Base-by-base conservation (phyloP, 2,797 vertebrate genomes). In the Mergus octosetaceus region DNA sequence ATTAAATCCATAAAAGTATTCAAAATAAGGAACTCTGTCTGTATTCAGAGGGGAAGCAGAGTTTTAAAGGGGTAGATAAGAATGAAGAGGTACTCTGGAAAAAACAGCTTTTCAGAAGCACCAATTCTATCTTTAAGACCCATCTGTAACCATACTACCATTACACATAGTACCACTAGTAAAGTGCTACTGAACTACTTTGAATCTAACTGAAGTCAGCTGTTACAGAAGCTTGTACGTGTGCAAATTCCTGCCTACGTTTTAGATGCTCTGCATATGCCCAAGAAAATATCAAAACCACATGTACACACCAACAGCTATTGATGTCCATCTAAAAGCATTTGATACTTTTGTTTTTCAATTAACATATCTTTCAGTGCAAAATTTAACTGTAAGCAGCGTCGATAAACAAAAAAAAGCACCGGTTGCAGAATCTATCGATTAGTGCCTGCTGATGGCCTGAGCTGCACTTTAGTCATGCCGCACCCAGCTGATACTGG, bases 401-500 rank as follows among this genome's bases (percentile, higher is more conserved):
- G 69, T 41, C 32, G 34, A 79, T 77, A 80, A 93, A 96, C 93
- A 95, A 94, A 88, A 89, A 65, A 15, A 93, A 94, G 96, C 94
- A 96, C 86, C 38, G 1, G 90, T 93, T 95, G 97, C 97, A 96
- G 95, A 94, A 84, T 95, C 97, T 95, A 95, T 92, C 65, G 73
- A 92, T 94, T 93, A 94, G 97, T 96, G 97, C 97, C 97, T 97
- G 97, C 97, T 95, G 96, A 96, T 97, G 98, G 98, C 97, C 98
- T 98, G 94, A 94, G 95, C 96, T 97, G 96, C 97, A 97, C 98
- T 97, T 96, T 97, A 97, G 97, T 96, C 98, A 98, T 98, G 98
- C 99, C 98, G 95, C 98, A 98, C 98, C 98, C 98, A 98, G 98
- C 98, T 97, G 98, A 94, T 97, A 98, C 97, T 98, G 97, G 94